These are phyloP conservation scores for Aphidius ervi DNA, from an alignment of 1,140 invertebrate species.

Conservation along the genomic window DNA sequence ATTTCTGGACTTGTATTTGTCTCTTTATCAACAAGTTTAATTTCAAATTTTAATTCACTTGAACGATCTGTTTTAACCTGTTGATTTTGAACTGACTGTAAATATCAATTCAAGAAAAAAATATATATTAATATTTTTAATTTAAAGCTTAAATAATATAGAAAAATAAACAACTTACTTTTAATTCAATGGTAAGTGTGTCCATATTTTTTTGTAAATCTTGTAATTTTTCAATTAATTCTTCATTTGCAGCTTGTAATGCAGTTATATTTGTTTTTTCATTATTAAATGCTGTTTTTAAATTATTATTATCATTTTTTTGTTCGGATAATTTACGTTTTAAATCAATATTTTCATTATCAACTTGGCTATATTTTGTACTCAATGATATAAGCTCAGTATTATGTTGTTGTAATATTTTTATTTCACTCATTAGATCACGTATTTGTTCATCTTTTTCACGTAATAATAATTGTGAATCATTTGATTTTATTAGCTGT, in stretches of 20 bases:
- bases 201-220: constrained; percentile 47
- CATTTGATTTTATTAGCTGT: constrained; percentile 29
- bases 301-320: constrained; percentile 30
- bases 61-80: constrained; percentile 17
- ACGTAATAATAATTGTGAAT: constrained; percentile 30
- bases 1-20: too few species aligned
- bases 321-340: constrained; percentile 40
- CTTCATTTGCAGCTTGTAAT: constrained; percentile 39
- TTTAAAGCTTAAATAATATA: neutral
- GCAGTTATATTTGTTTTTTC: constrained; percentile 39
- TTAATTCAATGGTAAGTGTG: constrained; percentile 39
- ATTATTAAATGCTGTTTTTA: constrained; percentile 35
- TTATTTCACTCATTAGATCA: constrained; percentile 40
- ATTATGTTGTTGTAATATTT: constrained; percentile 47
- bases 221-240: constrained; percentile 41
- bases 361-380: constrained; percentile 36
- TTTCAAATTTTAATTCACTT: too few species aligned
- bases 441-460: constrained; percentile 44
- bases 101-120: too few species aligned
- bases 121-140: neutral
- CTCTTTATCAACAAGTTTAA: too few species aligned
- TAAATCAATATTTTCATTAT: constrained; percentile 42
- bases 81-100: constrained; percentile 31
- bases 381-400: constrained; percentile 38
- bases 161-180: constrained; percentile 32